Percentiles rank a stretch among this genome's conserved stretches.
phyloP scores from a whole-genome alignment of 2,797 vertebrate species.

The Cossypha caffra region DNA sequence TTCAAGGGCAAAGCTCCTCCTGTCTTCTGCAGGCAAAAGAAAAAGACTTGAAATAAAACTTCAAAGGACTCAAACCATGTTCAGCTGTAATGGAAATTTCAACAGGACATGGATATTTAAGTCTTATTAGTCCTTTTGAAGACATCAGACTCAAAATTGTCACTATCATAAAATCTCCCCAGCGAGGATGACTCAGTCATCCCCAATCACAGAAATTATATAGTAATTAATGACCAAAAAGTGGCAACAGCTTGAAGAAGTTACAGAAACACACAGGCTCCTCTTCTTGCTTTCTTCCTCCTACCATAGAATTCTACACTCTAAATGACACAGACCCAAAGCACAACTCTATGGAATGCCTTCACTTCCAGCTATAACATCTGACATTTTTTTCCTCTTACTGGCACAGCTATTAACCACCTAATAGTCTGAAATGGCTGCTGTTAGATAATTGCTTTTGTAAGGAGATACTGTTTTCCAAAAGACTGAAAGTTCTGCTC shows the following conservation, averaged over 20 bases:
- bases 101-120: background rate
- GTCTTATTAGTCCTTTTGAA: background rate
- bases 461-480: background rate
- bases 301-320: accelerated
- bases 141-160: background rate
- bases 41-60: background rate
- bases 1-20: background rate
- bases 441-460: background rate
- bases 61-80: background rate
- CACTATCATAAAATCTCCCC: background rate
- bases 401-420: background rate
- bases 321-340: background rate
- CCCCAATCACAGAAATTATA: background rate
- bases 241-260: background rate
- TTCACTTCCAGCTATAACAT: background rate
- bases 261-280: background rate
- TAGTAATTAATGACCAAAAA: background rate
- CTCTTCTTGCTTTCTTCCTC: background rate
- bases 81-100: background rate
- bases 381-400: background rate
- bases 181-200: background rate
- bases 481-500: background rate
- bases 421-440: background rate
- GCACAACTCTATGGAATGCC: background rate
- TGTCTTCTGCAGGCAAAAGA: background rate